phyloP scores from a whole-genome alignment of 1,140 invertebrate genomes.

The Helicoverpa zea region DNA sequence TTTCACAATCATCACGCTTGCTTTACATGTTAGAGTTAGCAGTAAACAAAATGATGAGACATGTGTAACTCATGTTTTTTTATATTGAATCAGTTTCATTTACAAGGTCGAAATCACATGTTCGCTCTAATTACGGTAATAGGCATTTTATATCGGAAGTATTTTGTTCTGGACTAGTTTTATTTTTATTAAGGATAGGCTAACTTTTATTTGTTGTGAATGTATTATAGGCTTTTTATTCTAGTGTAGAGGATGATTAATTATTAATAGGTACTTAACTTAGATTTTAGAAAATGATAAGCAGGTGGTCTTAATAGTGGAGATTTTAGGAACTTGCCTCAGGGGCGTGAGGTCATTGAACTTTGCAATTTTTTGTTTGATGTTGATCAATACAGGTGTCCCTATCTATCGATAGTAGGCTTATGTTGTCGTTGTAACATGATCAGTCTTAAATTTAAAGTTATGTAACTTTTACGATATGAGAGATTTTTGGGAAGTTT shows the following conservation, averaged over 20 bases:
- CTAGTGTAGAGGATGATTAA: neutral
- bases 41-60: constrained; percentile 14
- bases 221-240: neutral
- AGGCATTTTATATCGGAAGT: constrained; percentile 3
- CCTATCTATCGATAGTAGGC: neutral
- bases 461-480: too few relatives aligned
- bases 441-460: too few relatives aligned
- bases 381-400: neutral
- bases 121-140: neutral
- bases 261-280: neutral
- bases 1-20: neutral
- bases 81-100: constrained; percentile 18
- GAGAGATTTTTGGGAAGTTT: too few relatives aligned
- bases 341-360: neutral
- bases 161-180: neutral
- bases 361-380: constrained; percentile 1
- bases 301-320: neutral
- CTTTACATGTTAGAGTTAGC: neutral
- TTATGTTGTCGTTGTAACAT: neutral
- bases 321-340: constrained; percentile 1
- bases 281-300: neutral
- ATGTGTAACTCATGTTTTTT: constrained; percentile 1
- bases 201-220: too few relatives aligned
- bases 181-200: too few relatives aligned
- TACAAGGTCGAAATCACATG: constrained; percentile 9